Evolutionary conservation across 2,113 vertebrate species (phyloP).

Genomic region (Riparia riparia): DNA sequence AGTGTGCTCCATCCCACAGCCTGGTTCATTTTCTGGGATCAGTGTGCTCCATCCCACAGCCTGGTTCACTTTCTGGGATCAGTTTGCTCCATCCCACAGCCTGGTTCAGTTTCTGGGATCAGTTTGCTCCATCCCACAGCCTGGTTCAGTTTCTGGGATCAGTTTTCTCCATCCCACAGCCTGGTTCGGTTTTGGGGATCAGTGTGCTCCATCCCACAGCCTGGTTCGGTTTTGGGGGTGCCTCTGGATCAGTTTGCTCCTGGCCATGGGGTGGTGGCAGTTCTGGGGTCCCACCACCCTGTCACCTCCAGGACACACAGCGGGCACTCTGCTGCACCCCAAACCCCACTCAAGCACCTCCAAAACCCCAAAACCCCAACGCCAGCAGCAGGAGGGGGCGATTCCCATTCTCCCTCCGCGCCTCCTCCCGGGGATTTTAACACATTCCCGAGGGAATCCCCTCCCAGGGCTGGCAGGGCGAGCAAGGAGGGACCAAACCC

Average conservation of each 20-base stretch:
- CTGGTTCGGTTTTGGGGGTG: neutral
- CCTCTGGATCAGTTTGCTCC: neutral
- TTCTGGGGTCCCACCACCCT: neutral
- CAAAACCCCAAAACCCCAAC: neutral
- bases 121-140: neutral
- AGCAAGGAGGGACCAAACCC: neutral
- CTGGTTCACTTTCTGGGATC: neutral
- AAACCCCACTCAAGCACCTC: neutral
- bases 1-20: no score
- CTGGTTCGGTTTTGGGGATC: neutral
- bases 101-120: no score
- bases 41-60: neutral
- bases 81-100: neutral
- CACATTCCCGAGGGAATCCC: fast-evolving
- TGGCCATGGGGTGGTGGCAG: fast-evolving
- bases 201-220: no score
- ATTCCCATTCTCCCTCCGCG: fast-evolving
- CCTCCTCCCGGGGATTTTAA: neutral
- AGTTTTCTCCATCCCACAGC: neutral
- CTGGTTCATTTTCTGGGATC: no score
- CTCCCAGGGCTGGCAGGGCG: neutral
- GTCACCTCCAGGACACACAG: neutral
- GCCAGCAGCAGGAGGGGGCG: neutral
- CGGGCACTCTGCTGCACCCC: neutral
- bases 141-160: no score